phyloP scores from a whole-genome alignment of 2,888 invertebrate genomes.

The Brenthis hecate region DNA sequence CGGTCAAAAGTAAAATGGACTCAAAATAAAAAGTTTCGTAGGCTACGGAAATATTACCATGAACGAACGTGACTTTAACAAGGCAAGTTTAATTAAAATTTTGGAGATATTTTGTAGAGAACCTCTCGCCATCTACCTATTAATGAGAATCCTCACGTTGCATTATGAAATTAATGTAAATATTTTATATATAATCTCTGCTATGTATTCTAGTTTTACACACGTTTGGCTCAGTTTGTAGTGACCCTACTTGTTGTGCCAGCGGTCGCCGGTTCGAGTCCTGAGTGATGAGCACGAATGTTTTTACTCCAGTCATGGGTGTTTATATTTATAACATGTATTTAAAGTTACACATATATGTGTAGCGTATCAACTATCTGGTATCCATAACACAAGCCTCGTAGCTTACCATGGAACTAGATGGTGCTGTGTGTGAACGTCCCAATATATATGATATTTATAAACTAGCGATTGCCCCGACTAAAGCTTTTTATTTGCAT shows the following conservation, averaged over 20 bases:
- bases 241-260: too few species aligned
- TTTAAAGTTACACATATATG: too few species aligned
- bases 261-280: too few species aligned
- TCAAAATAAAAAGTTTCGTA: slow-evolving; percentile 30
- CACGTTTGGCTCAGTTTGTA: too few species aligned
- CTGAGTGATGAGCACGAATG: too few species aligned
- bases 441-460: too few species aligned
- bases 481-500: neutral
- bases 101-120: slow-evolving; percentile 39
- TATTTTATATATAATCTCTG: neutral
- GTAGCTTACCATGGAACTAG: too few species aligned
- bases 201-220: neutral
- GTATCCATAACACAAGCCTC: too few species aligned
- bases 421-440: too few species aligned
- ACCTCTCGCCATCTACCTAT: slow-evolving; percentile 2
- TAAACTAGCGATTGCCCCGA: neutral
- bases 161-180: neutral
- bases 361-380: too few species aligned
- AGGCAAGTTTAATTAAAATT: slow-evolving; percentile 57
- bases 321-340: too few species aligned
- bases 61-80: slow-evolving; percentile 27
- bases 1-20: slow-evolving; percentile 17
- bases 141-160: slow-evolving; percentile 11
- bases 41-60: slow-evolving; percentile 39
- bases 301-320: too few species aligned